Evolutionary conservation across 2,113 vertebrate species (phyloP), one percentile per base, ranked within the genome.

Genomic region (Ornithorhynchus anatinus): DNA sequence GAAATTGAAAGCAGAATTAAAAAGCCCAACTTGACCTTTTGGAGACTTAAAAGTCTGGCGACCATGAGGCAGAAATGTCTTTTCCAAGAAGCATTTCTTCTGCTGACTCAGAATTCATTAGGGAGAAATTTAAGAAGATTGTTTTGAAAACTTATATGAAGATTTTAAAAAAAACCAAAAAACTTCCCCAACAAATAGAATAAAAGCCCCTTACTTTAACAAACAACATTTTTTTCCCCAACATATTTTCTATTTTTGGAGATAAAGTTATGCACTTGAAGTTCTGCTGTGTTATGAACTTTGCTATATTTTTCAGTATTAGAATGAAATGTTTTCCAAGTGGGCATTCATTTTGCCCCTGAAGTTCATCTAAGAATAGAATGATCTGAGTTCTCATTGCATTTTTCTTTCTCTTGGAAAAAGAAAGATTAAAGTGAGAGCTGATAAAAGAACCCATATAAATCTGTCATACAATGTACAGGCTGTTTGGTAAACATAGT

Each of bases 101-200:
- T n/a, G n/a, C n/a, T n/a, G n/a, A n/a, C n/a, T n/a, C n/a, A n/a
- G n/a, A 29, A 32, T 32, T 14, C 67, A 13, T 66, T 56, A 54
- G 43, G 69, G 69, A 22, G 2, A 1, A 25, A 10, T n/a, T 50
- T 48, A 25, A 59, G 40, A 59, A 68, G 7, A n/a, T 45, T 54
- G 44, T 54, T n/a, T 63, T 8, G 22, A 60, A 68, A 47, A 6
- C 43, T 35, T 57, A 19, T 7, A 57, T 67, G 6, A 66, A 69
- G 42, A 51, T 40, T 51, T 73, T n/a, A n/a, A n/a, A n/a, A n/a
- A n/a, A 65, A 75, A 48, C 10, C 56, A n/a, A n/a, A n/a, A 65
- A 75, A 48, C 10, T 59, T 52, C n/a, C 43, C 35, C 44, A 59
- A 56, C 5, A 31, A 59, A 39, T 3, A 45, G 20, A 75, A 36